Base-by-base conservation (phyloP, 2,888 invertebrate species). In the Argyra leucocephala region DNA sequence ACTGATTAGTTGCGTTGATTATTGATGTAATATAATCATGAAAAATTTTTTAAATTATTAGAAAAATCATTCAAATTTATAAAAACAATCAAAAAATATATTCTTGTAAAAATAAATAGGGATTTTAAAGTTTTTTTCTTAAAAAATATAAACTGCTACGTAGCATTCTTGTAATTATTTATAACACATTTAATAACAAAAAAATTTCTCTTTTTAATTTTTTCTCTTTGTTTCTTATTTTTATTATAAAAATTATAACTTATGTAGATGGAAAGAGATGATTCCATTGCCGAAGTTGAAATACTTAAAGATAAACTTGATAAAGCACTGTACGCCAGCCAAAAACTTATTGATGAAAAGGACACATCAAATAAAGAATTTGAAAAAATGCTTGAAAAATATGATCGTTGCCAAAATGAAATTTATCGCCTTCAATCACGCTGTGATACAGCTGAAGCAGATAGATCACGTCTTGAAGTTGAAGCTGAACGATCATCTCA, bases 351-450 rank as follows among this genome's bases (percentile, higher is more conserved):
- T 70, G 94, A 94, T 75, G 94, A 95, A 74, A 89, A 91, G 73
- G 94, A 94, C 73, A 87, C 85, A 64, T 87, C 91, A 72, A 91
- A 91, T 82, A 92, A 91, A 81, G 94, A 95, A 81, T 90, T 92
- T 77, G 93, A 94, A 77, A 91, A 93, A 81, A 86, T 94, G 83
- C 83, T 93, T 73, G 94, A 94, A 81, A 93, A 94, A 83, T 92
- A 91, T 80, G 93, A 93, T 82, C 91, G 94, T 75, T 88, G 91
- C 22, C 94, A 95, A 78, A 91, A 90, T 72, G 95, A 95, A 80
- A 86, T 92, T 67, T 93, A 92, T 78, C 85, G 94, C 69, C 81
- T 94, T 68, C 94, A 94, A 78, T 91, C 90, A 71, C 91, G 92
- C 77, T 85, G 93, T 78, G 94, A 95, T 69, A 88, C 90, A 22